Evolutionary conservation across 2,888 invertebrate genomes (phyloP), one percentile per base, ranked within the genome.

Genomic region (Thumatha senex): DNA sequence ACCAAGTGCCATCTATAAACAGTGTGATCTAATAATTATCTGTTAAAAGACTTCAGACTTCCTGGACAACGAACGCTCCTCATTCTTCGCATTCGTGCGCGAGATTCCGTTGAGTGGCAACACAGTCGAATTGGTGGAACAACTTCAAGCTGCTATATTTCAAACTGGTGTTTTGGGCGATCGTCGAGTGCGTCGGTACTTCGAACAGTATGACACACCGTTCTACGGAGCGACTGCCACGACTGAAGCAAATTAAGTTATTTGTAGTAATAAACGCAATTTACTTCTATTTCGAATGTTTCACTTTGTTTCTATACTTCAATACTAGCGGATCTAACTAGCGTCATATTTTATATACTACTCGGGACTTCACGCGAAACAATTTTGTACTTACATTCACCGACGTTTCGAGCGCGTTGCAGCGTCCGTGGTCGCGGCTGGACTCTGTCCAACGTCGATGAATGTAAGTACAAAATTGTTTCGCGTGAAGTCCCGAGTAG

Each of bases 11-110:
- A n/a, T n/a, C n/a, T n/a, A n/a, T n/a, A n/a, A n/a, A n/a, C n/a
- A n/a, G n/a, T n/a, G n/a, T n/a, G n/a, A n/a, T n/a, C 5, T 4
- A 24, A 24, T 4, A 4, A 24, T 24, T 38, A 60, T 40, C 10
- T 57, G 43, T 9, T 58, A 86, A n/a, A n/a, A n/a, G 86, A 56
- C 49, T 11, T 56, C 76, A 15, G 76, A 84, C 46, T 48, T 79
- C 5, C 54, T 86, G 31, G 86, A 85, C 35, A 57, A 65, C 0
- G 85, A 87, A 54, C 76, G 82, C 7, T 63, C 78, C 0, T 76
- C 84, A 1, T 88, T 85, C 70, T 74, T 88, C 54, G 85, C 88
- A 0, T 73, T 81, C 51, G 74, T 80, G 0, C 80, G 73, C 31
- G 82, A 80, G 51, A 58, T 80, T 0, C 11, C 40, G 8, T 57